Conservation (phyloP, 2,797 vertebrate genomes). For the Microchirus variegatus region DNA sequence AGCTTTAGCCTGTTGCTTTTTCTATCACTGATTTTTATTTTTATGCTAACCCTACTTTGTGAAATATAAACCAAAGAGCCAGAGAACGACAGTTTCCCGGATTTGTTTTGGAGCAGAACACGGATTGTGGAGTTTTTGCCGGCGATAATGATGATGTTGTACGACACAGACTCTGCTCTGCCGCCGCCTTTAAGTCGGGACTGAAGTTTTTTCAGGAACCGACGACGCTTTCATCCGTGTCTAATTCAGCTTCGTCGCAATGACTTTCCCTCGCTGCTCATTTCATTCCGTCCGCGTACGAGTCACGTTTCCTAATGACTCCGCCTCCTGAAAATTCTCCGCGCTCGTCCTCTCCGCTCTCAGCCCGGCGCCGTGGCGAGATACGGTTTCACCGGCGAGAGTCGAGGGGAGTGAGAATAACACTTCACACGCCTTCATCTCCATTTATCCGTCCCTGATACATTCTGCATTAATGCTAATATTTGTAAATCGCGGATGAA, state of each 20-base stretch:
- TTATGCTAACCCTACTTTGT: slow-evolving; percentile 59
- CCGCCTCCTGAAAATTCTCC: slow-evolving; percentile 43
- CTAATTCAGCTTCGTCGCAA: slow-evolving; percentile 26
- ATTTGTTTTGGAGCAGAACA: slow-evolving; percentile 49
- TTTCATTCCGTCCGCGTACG: slow-evolving; percentile 30
- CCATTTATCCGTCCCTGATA: slow-evolving; percentile 64
- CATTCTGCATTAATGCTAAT: slow-evolving; percentile 74
- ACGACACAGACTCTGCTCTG: slow-evolving; percentile 26
- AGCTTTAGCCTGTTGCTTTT: slow-evolving; percentile 53
- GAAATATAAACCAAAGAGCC: slow-evolving; percentile 21
- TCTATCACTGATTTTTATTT: slow-evolving; percentile 60
- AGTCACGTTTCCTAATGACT: slow-evolving; percentile 56
- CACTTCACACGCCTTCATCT: slow-evolving; percentile 49
- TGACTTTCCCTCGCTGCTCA: slow-evolving; percentile 30
- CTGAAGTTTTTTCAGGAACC: slow-evolving; percentile 30
- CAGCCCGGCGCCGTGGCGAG: slow-evolving; percentile 44
- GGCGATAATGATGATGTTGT: slow-evolving; percentile 50
- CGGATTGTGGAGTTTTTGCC: slow-evolving; percentile 41
- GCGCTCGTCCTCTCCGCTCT: slow-evolving; percentile 42
- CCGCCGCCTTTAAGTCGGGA: slow-evolving; percentile 35
- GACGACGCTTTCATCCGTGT: slow-evolving; percentile 26
- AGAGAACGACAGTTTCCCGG: slow-evolving; percentile 48
- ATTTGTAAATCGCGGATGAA: slow-evolving; percentile 71
- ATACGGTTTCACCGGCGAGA: slow-evolving; percentile 50
- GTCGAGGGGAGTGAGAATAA: slow-evolving; percentile 45